phyloP scores from a whole-genome alignment of 1,140 invertebrate genomes.

The Drosophila littoralis region DNA sequence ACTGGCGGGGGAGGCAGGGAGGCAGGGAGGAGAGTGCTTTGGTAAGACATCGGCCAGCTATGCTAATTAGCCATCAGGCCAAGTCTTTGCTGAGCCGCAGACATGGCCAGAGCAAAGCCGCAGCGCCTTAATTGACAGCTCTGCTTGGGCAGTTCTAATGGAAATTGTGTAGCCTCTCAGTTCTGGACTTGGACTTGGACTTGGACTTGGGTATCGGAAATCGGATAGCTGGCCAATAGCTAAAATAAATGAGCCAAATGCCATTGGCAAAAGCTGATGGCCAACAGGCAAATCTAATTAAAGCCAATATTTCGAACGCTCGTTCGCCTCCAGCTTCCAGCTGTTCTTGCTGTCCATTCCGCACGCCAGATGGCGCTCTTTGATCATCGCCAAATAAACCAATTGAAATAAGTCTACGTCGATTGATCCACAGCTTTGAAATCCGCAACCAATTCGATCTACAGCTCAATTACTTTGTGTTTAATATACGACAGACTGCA shows the following conservation, averaged over 20 bases:
- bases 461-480: slow-evolving; percentile 1
- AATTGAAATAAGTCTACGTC: slow-evolving; percentile 4
- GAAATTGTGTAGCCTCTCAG: slow-evolving; percentile 10
- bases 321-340: not conserved
- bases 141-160: slow-evolving; percentile 6
- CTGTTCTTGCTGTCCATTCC: slow-evolving; percentile 2
- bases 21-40: not conserved
- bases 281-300: slow-evolving; percentile 56
- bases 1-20: not conserved
- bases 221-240: slow-evolving; percentile 6
- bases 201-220: not conserved
- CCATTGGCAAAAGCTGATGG: slow-evolving; percentile 39
- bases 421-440: not conserved
- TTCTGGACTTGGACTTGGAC: not conserved
- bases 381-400: slow-evolving; percentile 25
- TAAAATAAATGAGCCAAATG: slow-evolving; percentile 34
- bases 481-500: too few species aligned
- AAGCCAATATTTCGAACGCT: slow-evolving; percentile 38
- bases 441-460: not conserved
- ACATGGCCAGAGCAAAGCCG: slow-evolving; percentile 7
- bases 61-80: slow-evolving; percentile 41
- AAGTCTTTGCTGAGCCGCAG: slow-evolving; percentile 20
- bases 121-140: slow-evolving; percentile 49
- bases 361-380: slow-evolving; percentile 40
- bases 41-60: slow-evolving; percentile 19